Evolutionary conservation across 2,113 vertebrate species (phyloP).

Genomic region (Phylloscopus whistleri): DNA sequence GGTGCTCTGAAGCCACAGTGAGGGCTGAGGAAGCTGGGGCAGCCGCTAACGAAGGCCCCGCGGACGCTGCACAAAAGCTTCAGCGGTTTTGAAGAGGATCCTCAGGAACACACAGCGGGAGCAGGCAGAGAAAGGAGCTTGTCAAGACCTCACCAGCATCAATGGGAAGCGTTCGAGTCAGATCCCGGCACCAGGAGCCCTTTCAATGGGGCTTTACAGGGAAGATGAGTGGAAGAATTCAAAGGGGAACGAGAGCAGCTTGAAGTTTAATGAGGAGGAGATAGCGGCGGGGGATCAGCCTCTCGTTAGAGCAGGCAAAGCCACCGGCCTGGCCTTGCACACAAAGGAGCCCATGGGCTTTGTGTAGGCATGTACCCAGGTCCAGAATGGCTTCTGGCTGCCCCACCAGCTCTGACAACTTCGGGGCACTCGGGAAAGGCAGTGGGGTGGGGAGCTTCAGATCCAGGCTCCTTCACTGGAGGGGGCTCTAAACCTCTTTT

Average conservation of each 20-base stretch:
- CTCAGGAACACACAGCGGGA: not conserved
- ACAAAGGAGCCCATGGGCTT: slow-evolving; percentile 18
- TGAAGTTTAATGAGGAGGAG: slow-evolving; percentile 57
- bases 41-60: not conserved
- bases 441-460: accelerated
- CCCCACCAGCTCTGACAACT: not conserved
- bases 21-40: not conserved
- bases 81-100: not conserved
- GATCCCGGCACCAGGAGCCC: not conserved
- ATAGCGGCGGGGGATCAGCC: not conserved
- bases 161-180: not conserved
- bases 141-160: slow-evolving; percentile 26
- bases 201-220: slow-evolving; percentile 17
- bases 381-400: accelerated
- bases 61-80: not conserved
- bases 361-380: not conserved
- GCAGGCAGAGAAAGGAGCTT: slow-evolving; percentile 33
- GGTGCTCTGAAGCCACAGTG: not conserved
- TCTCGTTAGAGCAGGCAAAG: not conserved
- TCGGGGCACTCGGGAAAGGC: not conserved
- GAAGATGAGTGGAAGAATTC: slow-evolving; percentile 30
- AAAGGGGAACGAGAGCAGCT: not conserved
- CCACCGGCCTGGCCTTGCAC: not conserved
- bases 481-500: not conserved
- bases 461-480: not conserved